A percentile compares a stretch with the other conserved stretches of the same genome.
These are phyloP conservation scores for Sebastes iracundus DNA, from an alignment of 2,797 vertebrate genomes.

Conservation along the genomic window DNA sequence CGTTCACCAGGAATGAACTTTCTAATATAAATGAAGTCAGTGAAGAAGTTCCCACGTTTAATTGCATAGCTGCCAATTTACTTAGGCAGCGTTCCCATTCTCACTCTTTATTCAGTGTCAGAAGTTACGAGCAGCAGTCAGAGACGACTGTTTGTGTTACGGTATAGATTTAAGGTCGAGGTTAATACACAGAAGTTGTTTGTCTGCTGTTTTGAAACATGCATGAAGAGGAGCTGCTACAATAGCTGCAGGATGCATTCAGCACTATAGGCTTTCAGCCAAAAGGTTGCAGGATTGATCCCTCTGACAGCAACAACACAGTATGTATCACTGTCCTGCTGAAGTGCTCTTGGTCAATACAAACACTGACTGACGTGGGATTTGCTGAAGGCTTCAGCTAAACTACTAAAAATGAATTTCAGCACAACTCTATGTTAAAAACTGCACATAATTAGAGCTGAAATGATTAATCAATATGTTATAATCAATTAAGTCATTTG, in stretches of 20 bases:
- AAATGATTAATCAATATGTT: too few relatives aligned
- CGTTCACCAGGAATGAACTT: slow-evolving; percentile 55
- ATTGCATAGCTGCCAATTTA: slow-evolving; percentile 38
- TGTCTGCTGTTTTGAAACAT: slow-evolving; percentile 20
- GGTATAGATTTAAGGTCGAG: slow-evolving; percentile 1
- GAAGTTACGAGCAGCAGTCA: slow-evolving; percentile 10
- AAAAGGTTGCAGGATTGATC: slow-evolving; percentile 14
- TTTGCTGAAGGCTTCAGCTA: background rate
- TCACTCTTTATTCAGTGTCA: background rate
- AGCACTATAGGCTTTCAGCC: slow-evolving; percentile 9
- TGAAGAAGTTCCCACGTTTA: slow-evolving; percentile 54
- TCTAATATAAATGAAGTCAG: slow-evolving; percentile 49
- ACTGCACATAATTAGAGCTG: background rate
- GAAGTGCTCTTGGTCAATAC: slow-evolving; percentile 21
- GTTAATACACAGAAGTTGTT: slow-evolving; percentile 20
- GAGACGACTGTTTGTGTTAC: background rate
- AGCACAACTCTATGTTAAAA: background rate
- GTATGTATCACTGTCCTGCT: background rate
- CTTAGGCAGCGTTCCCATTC: slow-evolving; percentile 1
- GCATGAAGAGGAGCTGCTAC: background rate
- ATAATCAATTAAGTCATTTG: too few relatives aligned
- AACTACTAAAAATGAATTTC: background rate
- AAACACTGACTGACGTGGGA: background rate
- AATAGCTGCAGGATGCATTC: slow-evolving; percentile 2
- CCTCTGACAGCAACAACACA: background rate